phyloP scores from a whole-genome alignment of 2,888 invertebrate species.

The Lordiphosa fenestrarum region DNA sequence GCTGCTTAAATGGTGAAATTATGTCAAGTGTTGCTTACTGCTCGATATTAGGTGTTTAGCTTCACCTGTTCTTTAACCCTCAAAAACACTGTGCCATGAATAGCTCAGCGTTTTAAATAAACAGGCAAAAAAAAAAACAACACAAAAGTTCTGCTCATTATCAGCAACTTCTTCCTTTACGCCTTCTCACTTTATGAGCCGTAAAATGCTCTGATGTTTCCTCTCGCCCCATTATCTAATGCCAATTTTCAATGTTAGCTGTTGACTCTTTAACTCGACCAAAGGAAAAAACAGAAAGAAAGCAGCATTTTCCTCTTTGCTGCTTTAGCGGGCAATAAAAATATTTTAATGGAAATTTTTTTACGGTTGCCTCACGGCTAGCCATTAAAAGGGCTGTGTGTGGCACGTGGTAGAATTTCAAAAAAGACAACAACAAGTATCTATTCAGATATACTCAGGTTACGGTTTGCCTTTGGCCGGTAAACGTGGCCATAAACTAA shows the following conservation, averaged over 20 bases:
- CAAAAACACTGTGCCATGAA: no score
- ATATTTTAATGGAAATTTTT: conserved; percentile 64
- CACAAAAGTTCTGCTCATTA: conserved; percentile 14
- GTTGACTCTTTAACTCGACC: conserved; percentile 46
- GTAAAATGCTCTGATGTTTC: conserved; percentile 39
- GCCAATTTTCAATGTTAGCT: conserved; percentile 60
- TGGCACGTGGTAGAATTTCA: conserved; percentile 38
- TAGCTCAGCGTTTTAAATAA: background rate
- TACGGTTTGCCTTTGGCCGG: no score
- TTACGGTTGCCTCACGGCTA: conserved; percentile 45
- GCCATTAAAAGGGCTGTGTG: conserved; percentile 59
- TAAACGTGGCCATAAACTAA: conserved; percentile 68
- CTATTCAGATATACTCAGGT: no score
- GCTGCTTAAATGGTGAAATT: no score
- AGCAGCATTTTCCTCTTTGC: conserved; percentile 10
- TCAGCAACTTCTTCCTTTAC: conserved; percentile 16
- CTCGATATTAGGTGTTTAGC: no score
- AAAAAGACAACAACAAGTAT: conserved; percentile 4
- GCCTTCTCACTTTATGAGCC: conserved; percentile 43
- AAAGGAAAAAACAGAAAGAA: conserved; percentile 1
- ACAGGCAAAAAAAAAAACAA: background rate
- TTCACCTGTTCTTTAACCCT: no score
- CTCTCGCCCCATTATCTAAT: conserved; percentile 54
- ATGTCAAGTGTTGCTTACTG: no score
- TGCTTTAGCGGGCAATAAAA: conserved; percentile 56